A percentile compares a stretch with the other conserved stretches of the same genome.
Evolutionary conservation across 2,113 vertebrate species (phyloP).

Genomic region (Dicaeum eximium): DNA sequence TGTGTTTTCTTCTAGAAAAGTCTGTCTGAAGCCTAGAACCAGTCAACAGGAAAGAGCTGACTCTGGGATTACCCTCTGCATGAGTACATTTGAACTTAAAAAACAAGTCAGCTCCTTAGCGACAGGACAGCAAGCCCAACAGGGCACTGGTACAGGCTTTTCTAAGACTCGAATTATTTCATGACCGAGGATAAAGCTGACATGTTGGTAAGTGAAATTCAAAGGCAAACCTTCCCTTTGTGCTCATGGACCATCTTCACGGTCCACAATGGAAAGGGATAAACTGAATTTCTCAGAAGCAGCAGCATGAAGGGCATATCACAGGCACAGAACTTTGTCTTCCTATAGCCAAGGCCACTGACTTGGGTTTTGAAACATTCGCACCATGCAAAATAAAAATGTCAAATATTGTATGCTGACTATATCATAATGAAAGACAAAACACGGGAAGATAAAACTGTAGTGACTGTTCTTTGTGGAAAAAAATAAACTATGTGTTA

Average conservation of each 20-base stretch:
- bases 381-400: neutral
- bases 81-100: neutral
- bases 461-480: neutral
- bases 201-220: neutral
- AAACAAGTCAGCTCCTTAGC: neutral
- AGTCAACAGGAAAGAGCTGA: neutral
- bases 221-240: neutral
- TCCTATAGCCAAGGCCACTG: neutral
- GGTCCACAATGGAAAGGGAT: neutral
- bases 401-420: neutral
- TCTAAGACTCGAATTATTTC: neutral
- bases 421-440: neutral
- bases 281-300: neutral
- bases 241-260: neutral
- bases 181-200: neutral
- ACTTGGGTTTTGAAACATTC: neutral
- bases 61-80: neutral
- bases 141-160: neutral
- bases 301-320: rapidly evolving
- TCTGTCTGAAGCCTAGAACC: neutral
- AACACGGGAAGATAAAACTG: rapidly evolving
- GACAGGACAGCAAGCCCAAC: neutral
- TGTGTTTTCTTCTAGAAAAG: neutral
- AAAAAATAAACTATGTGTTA: neutral
- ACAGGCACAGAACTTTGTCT: neutral